Conservation (phyloP, 2,888 invertebrate species). For the Junonia oenone region DNA sequence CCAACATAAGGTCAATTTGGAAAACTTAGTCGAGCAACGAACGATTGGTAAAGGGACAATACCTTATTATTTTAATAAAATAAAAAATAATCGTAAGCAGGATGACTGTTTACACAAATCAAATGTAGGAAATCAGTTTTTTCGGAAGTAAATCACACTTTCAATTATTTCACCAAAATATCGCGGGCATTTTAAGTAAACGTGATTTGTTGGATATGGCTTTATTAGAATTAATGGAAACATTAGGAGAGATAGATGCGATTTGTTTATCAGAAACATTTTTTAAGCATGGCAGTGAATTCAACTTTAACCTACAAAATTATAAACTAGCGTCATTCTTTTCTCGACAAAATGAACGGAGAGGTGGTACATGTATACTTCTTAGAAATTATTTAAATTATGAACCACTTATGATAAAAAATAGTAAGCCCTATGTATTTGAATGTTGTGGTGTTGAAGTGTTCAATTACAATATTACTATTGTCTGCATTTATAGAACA, state of each 20-base stretch:
- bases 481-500: background rate
- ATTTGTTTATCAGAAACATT: background rate
- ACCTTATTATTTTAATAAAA: background rate
- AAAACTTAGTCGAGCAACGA: background rate
- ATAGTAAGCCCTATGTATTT: background rate
- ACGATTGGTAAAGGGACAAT: background rate
- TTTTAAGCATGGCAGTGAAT: background rate
- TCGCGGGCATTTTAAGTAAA: background rate
- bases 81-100: background rate
- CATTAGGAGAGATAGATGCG: background rate
- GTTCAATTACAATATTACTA: background rate
- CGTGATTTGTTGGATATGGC: background rate
- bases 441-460: slow-evolving; percentile 4
- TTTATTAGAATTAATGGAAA: background rate
- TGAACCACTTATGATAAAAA: background rate
- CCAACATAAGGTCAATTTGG: background rate
- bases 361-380: background rate
- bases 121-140: background rate
- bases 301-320: background rate
- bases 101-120: background rate
- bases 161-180: background rate
- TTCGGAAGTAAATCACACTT: background rate
- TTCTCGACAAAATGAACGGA: background rate
- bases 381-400: background rate
- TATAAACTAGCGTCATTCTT: slow-evolving; percentile 1